Evolutionary conservation across 2,113 vertebrate species (phyloP).

Genomic region (Mesoclemmys tuberculata): DNA sequence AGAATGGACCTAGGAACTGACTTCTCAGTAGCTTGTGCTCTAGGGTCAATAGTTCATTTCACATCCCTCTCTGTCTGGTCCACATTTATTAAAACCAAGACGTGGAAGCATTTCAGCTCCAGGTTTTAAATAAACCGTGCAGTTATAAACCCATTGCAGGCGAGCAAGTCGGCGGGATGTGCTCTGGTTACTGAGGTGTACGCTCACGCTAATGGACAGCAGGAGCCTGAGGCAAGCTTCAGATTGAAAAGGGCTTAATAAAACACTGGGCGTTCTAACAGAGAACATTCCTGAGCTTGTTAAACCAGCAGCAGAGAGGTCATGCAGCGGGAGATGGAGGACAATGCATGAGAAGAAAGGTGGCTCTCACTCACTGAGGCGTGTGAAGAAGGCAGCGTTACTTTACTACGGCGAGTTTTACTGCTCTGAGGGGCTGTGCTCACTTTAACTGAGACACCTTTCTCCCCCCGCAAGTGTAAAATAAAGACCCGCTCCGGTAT

Average conservation of each 20-base stretch:
- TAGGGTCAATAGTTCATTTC: not conserved
- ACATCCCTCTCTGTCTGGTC: not conserved
- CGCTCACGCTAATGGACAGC: not conserved
- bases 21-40: not conserved
- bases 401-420: not conserved
- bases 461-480: fast-evolving
- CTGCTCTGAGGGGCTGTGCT: not conserved
- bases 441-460: not conserved
- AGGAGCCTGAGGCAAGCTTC: not conserved
- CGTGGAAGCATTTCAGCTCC: not conserved
- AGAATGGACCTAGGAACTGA: not conserved
- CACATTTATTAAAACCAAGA: too few species aligned
- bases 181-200: not conserved
- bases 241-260: not conserved
- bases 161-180: not conserved
- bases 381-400: not conserved
- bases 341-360: not conserved
- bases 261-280: not conserved
- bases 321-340: not conserved
- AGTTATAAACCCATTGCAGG: fast-evolving
- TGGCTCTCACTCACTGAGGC: not conserved
- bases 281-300: constrained; percentile 48
- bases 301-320: not conserved
- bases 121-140: not conserved
- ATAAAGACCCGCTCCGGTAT: too few species aligned